These are phyloP conservation scores for Coenonympha glycerion DNA, from an alignment of 2,888 invertebrate species.

Conservation along the genomic window DNA sequence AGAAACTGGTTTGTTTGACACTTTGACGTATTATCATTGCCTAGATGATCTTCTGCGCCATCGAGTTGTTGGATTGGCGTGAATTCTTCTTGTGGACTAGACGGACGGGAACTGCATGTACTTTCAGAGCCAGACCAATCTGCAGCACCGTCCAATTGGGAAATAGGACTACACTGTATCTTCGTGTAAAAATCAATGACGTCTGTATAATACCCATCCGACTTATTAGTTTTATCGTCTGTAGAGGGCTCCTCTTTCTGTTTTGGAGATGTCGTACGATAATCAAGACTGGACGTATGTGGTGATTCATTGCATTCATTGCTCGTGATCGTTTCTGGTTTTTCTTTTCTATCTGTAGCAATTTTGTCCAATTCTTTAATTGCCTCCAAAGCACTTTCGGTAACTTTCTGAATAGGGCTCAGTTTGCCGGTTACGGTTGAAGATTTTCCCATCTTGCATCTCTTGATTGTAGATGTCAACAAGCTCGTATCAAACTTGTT, in stretches of 20 bases:
- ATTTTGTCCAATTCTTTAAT: conserved; percentile 53
- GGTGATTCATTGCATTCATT: conserved; percentile 51
- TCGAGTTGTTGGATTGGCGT: conserved; percentile 80
- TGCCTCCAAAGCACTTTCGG: conserved; percentile 52
- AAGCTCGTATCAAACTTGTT: conserved; percentile 80
- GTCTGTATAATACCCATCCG: conserved; percentile 64
- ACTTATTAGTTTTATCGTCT: conserved; percentile 55
- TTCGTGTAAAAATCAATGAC: conserved; percentile 74
- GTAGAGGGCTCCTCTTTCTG: conserved; percentile 52
- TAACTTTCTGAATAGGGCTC: conserved; percentile 57
- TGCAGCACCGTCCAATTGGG: conserved; percentile 82
- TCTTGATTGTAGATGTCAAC: conserved; percentile 78
- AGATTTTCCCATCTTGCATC: conserved; percentile 78
- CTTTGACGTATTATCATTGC: conserved; percentile 51
- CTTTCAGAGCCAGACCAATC: conserved; percentile 79
- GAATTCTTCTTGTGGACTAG: conserved; percentile 62
- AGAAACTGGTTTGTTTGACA: conserved; percentile 62
- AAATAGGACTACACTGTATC: conserved; percentile 76
- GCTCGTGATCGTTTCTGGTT: conserved; percentile 46
- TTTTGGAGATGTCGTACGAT: conserved; percentile 57
- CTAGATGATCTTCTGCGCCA: conserved; percentile 78
- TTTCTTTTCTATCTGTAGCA: conserved; percentile 52
- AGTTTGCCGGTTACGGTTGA: conserved; percentile 64
- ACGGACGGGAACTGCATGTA: conserved; percentile 65
- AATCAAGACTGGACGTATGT: conserved; percentile 66